Base-by-base conservation (phyloP, 2,888 invertebrate genomes). In the Antheraea assamensis region DNA sequence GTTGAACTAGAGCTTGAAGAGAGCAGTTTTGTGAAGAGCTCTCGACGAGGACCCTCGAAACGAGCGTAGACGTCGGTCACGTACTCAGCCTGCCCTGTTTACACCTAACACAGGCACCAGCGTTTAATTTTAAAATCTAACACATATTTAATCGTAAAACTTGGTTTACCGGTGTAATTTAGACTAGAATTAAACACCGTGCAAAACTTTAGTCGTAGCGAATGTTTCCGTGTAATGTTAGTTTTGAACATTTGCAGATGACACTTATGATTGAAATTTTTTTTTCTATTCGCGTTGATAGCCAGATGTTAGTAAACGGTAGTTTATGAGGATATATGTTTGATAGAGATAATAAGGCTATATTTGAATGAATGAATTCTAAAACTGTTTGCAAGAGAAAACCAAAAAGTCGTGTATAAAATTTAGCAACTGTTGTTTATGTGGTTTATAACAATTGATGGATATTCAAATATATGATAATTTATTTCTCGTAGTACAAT, bases 11-110 rank as follows among this genome's bases (percentile, higher is more conserved):
- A 83, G 84, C 85, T 86, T 89, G 84, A 88, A 90, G 87, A 87
- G 90, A 91, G 91, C 92, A 91, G 89, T 90, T 90, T 30, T 86
- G 86, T 86, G 80, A 80, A 92, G 92, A 83, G 89, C 86, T 78
- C 87, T 87, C 82, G 83, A 82, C 78, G 79, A 90, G 90, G 76
- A 90, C 87, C 76, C 92, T 92, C 78, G 61, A 87, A 84, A 83
- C 83, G 86, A 88, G 85, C 89, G 86, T 83, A 88, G 87, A 83
- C 87, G 85, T 82, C 86, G 84, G 81, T 80, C 83, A 76, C 82
- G 83, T 81, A 85, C 86, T 88, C 84, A 82, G 86, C 85, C 84
- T 81, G 84, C 85, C 80, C 82, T 90, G 90, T 91, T 92, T 92
- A 91, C 90, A 89, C 86, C 88, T 83, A 78, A 76, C 82, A 81